These are phyloP conservation scores for Paguma larvata DNA, from an alignment of 2,797 vertebrate genomes.

Conservation along the genomic window DNA sequence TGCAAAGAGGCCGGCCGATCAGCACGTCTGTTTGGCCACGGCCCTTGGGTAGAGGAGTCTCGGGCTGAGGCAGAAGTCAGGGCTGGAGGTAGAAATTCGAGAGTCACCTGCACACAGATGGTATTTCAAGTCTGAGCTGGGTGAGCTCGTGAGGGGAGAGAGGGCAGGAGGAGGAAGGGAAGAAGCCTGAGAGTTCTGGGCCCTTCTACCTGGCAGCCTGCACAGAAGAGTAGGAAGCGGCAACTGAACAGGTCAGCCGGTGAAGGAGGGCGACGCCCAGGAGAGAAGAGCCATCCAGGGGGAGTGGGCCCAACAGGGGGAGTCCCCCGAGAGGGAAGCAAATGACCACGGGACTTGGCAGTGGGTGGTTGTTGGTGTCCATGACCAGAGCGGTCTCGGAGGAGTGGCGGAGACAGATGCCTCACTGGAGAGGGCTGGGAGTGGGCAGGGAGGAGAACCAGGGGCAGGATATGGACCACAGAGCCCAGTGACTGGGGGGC, in stretches of 20 bases:
- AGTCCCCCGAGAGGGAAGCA: slow-evolving; percentile 28
- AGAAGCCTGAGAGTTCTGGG: not conserved
- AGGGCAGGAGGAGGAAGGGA: not conserved
- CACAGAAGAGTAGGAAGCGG: not conserved
- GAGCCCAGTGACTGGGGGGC: not conserved
- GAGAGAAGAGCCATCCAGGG: not conserved
- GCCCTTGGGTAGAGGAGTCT: not conserved
- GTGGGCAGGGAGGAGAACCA: not conserved
- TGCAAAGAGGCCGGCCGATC: not conserved
- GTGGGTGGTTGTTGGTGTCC: not conserved
- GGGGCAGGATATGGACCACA: not conserved
- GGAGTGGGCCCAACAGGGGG: not conserved
- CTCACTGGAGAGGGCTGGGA: not conserved
- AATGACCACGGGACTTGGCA: fast-evolving
- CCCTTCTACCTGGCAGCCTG: not conserved
- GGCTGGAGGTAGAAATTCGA: not conserved
- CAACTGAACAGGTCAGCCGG: not conserved
- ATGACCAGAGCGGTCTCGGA: not conserved
- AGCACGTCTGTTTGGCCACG: not conserved
- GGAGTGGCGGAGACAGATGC: not conserved
- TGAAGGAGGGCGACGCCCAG: not conserved
- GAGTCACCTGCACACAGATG: not conserved
- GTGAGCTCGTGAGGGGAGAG: not conserved
- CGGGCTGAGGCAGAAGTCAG: not conserved
- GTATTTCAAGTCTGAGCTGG: not conserved